A percentile compares a stretch with the other conserved stretches of the same genome.
Conservation (phyloP, 2,113 vertebrate species). For the Periophthalmodon schlosseri region DNA sequence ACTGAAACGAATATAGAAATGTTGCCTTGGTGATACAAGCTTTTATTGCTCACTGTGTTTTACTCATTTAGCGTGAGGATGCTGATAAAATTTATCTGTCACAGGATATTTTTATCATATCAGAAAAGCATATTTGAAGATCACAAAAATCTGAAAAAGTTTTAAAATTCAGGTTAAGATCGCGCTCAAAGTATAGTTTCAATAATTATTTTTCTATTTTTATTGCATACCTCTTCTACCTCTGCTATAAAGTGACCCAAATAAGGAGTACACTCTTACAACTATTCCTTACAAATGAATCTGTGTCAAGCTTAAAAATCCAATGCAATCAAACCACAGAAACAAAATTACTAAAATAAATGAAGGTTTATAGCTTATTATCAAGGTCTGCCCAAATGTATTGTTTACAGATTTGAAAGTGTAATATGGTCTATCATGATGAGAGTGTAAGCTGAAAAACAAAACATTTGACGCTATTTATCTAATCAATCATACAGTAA, state of each 20-base stretch:
- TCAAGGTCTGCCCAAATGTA: not conserved
- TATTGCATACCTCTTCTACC: not conserved
- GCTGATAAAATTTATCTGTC: not conserved
- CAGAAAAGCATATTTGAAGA: not conserved
- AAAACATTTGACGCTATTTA: not conserved
- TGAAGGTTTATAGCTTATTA: not conserved
- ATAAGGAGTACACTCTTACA: not conserved
- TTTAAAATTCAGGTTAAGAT: not conserved
- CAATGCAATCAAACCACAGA: not conserved
- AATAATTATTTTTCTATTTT: not conserved
- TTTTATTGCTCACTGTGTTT: not conserved
- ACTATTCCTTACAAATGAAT: not conserved
- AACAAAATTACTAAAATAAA: not conserved
- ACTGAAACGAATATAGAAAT: not conserved
- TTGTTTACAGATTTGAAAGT: not conserved
- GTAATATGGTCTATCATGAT: not conserved
- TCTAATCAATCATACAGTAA: not conserved
- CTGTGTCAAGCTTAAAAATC: not conserved
- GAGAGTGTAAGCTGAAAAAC: not conserved
- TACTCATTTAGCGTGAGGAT: not conserved
- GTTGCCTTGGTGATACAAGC: not conserved
- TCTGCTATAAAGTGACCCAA: slow-evolving; percentile 1
- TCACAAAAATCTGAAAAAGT: not conserved
- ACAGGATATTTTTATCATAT: not conserved
- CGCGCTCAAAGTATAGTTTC: not conserved